Base-by-base conservation (phyloP, 2,888 invertebrate species). In the Synanthedon vespiformis region DNA sequence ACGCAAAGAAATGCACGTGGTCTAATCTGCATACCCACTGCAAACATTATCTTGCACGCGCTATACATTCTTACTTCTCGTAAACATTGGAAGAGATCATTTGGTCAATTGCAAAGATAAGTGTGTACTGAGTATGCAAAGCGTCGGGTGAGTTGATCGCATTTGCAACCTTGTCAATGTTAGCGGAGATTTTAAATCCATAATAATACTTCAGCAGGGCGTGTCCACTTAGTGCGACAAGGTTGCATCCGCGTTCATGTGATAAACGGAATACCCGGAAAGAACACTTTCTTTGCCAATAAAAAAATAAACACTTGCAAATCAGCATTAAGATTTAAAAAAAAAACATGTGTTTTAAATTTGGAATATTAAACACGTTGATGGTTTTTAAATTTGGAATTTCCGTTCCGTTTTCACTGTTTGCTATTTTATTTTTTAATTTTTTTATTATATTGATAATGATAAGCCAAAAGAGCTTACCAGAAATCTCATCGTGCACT, bases 401-500 rank as follows among this genome's bases (percentile, higher is more conserved):
- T 10, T 16, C 16, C 51, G 51, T 56, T 56, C 50, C 51, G 51
- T 55, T 59, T 57, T 55, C 40, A 44, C 50, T 40, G 49, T 54
- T 59, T 58, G 57, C 34, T 13, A 11, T 48, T 2, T 16, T 55
- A 14, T 49, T 52, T 58, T 52, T 57, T 22, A n/a, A n/a, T 22
- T 10, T 34, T 10, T 3, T 34, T 5, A 6, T 57, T 55, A 52
- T 56, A 13, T 52, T 40, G 41, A 27, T 48, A 49, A 48, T 53
- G 51, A 55, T 56, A 56, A 58, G 55, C 44, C 58, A 65, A 64
- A 48, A 5, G 50, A 61, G 65, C 72, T 68, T 80, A 86, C 85
- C 85, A 86, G 83, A 70, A 86, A 86, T 86, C 85, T 86, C 86
- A 86, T 86, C 80, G 69, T 86, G 86, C 77, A 86, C 84, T 86